Evolutionary conservation across 2,797 vertebrate genomes (phyloP), one percentile per base, ranked within the genome.

Genomic region (Lepus oiostolus): DNA sequence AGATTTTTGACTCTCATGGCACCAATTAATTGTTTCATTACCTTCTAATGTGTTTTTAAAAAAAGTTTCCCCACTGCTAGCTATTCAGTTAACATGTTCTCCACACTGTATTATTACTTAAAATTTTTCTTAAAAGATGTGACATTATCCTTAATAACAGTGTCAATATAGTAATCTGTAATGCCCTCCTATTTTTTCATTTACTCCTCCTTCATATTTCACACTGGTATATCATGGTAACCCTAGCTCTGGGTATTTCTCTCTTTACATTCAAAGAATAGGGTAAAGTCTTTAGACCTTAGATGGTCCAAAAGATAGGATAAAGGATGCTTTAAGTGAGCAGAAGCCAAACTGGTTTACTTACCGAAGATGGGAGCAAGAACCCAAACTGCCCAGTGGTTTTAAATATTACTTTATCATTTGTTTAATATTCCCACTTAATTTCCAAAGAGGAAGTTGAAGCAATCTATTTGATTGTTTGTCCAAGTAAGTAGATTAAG

Each of bases 401-500:
- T 91, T 88, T 63, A 60, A 75, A 58, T 92, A 90, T 67, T 72
- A 67, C 16, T 60, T 95, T 90, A 75, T 90, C 70, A 52, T 71
- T 88, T 85, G 47, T 52, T 92, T 95, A 85, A 30, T 52, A 96
- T 82, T 81, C 13, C 32, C 47, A 77, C 54, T 84, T 91, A 90
- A 88, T 90, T 87, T 74, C 32, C 90, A 91, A 96, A 94, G 82
- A 79, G 80, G 67, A 95, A 92, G 74, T 62, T 77, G 81, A 89
- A 90, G 16, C 19, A 88, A 75, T 76, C 14, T 65, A 60, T 50
- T 77, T 72, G 26, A 67, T 79, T 93, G 22, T 81, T 87, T 72
- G 32, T 60, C 22, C 63, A 88, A 89, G 26, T 93, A 97, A 86
- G 79, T 68, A 83, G 32, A 89, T 90, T 80, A 85, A 85, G 58